A percentile compares a stretch with the other conserved stretches of the same genome.
Conservation (phyloP, 2,797 vertebrate species). For the Gephyroberyx darwinii region DNA sequence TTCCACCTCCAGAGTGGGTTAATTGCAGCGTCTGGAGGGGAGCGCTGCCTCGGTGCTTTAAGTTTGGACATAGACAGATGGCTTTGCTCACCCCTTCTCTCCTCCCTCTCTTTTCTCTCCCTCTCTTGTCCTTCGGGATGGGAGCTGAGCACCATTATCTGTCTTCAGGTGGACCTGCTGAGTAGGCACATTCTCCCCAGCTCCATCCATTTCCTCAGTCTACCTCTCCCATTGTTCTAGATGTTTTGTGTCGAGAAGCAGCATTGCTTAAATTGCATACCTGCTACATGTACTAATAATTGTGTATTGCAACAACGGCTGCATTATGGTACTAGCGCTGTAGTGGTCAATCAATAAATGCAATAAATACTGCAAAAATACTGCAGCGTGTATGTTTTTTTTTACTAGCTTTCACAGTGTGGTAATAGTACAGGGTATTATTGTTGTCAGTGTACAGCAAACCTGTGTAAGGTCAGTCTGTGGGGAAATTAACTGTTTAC, state of each 20-base stretch:
- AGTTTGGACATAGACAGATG: conserved; percentile 65
- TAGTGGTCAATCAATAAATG: conserved; percentile 68
- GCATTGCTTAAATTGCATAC: conserved; percentile 27
- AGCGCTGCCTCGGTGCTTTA: conserved; percentile 54
- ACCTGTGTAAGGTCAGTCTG: conserved; percentile 52
- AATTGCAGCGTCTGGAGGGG: conserved; percentile 52
- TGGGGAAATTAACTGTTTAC: conserved; percentile 65
- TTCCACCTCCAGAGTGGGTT: conserved; percentile 37
- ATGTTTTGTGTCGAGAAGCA: conserved; percentile 42
- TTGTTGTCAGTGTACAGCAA: conserved; percentile 56
- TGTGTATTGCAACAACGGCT: conserved; percentile 45
- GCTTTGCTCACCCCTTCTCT: conserved; percentile 38
- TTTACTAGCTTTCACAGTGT: conserved; percentile 41
- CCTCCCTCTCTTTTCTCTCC: conserved; percentile 13
- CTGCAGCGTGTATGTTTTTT: conserved; percentile 13
- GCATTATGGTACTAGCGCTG: conserved; percentile 48
- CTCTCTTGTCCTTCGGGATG: conserved; percentile 17
- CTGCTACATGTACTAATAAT: conserved; percentile 34
- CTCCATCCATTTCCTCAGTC: conserved; percentile 44
- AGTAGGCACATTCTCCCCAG: conserved; percentile 44
- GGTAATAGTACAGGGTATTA: conserved; percentile 54
- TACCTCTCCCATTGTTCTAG: conserved; percentile 37
- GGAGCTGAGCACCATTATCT: conserved; percentile 52
- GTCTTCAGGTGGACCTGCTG: conserved; percentile 55
- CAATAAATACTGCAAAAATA: conserved; percentile 61